Percentiles rank a stretch among this genome's conserved stretches.
Evolutionary conservation across 2,113 vertebrate species (phyloP).

Genomic region (Ariopsis seemanni): DNA sequence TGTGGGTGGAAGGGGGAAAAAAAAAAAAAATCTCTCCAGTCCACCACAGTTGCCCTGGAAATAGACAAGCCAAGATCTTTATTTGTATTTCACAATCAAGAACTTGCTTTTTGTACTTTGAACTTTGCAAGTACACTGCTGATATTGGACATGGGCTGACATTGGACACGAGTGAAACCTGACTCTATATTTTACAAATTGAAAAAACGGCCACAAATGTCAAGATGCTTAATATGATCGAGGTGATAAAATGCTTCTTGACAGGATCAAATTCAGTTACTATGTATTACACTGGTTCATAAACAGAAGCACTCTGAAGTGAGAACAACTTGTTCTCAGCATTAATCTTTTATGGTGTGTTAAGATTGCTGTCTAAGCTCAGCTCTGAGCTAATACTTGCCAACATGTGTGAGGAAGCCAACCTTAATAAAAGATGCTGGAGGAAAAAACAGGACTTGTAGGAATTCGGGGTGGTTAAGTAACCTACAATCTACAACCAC

Average conservation of each 20-base stretch:
- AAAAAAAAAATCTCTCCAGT: background rate
- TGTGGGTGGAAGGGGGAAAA: conserved; percentile 19
- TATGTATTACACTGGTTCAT: conserved; percentile 4
- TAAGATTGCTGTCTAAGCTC: conserved; percentile 21
- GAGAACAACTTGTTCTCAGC: conserved; percentile 11
- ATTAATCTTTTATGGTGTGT: conserved; percentile 23
- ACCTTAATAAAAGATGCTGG: background rate
- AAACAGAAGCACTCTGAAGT: conserved; percentile 3
- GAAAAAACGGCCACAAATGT: background rate
- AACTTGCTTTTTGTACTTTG: background rate
- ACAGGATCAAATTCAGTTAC: background rate
- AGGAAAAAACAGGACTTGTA: background rate
- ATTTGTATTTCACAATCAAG: conserved; percentile 33
- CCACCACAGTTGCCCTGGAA: conserved; percentile 26
- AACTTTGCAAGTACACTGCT: background rate
- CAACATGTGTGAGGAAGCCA: background rate
- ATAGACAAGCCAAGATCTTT: conserved; percentile 5
- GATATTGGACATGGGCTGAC: background rate
- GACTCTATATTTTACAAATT: background rate
- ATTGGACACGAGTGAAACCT: background rate
- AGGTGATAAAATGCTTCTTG: background rate
- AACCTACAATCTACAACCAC: background rate
- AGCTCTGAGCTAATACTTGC: conserved; percentile 3
- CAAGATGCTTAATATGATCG: background rate
- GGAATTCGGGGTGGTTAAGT: background rate